A percentile compares a stretch with the other conserved stretches of the same genome.
Evolutionary conservation across 1,140 invertebrate species (phyloP).

Genomic region (Drosophila parabipectinata): DNA sequence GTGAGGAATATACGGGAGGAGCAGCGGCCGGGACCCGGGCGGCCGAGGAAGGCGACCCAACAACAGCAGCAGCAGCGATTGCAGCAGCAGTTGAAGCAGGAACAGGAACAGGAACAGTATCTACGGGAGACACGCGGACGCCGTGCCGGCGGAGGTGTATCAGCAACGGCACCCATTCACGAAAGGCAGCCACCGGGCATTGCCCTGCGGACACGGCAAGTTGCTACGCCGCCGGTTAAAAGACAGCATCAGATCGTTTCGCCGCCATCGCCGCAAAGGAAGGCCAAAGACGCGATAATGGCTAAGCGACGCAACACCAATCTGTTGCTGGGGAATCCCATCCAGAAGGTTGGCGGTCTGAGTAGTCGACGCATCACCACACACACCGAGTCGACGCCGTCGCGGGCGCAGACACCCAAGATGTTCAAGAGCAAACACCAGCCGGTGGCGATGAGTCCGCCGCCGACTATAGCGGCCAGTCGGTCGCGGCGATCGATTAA

Average conservation of each 20-base stretch:
- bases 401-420: constrained; percentile 26
- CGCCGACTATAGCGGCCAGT: constrained; percentile 75
- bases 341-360: constrained; percentile 10
- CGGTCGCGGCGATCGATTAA: constrained; percentile 80
- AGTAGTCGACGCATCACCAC: constrained; percentile 11
- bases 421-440: constrained; percentile 52
- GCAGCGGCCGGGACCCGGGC: neutral
- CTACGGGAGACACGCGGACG: constrained; percentile 12
- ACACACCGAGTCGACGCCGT: constrained; percentile 5
- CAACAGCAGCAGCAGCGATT: constrained; percentile 2
- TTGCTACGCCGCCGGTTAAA: neutral
- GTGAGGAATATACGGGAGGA: constrained; percentile 59
- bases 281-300: constrained; percentile 3
- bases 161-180: neutral
- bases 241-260: neutral
- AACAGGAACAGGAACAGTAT: constrained; percentile 8
- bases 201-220: constrained; percentile 12
- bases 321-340: constrained; percentile 14
- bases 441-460: constrained; percentile 32
- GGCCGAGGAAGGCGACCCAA: neutral
- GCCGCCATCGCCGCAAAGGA: neutral
- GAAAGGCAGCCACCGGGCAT: neutral
- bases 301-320: constrained; percentile 20
- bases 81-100: neutral
- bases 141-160: neutral